A percentile compares a stretch with the other conserved stretches of the same genome.
Conservation (phyloP, 2,113 vertebrate species). For the Centropus bengalensis region DNA sequence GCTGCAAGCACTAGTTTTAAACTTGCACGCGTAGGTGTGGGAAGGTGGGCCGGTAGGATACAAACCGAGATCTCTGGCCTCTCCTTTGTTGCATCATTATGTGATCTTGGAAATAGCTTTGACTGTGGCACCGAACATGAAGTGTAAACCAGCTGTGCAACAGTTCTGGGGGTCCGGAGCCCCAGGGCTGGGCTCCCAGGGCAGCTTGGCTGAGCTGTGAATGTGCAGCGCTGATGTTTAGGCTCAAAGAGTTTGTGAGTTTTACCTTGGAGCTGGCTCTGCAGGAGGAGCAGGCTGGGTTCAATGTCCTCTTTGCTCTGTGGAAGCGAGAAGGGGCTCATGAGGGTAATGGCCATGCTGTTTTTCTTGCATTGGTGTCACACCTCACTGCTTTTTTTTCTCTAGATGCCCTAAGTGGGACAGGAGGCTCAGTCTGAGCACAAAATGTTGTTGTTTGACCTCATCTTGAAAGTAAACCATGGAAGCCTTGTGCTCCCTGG, state of each 20-base stretch:
- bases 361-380: fast-evolving
- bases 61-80: neutral
- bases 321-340: fast-evolving
- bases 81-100: fast-evolving
- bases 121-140: neutral
- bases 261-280: neutral
- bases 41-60: neutral
- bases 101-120: neutral
- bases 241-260: fast-evolving
- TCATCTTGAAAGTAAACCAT: neutral
- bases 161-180: neutral
- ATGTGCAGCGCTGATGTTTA: fast-evolving
- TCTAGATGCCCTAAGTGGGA: fast-evolving
- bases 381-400: neutral
- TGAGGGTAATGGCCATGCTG: fast-evolving
- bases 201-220: neutral
- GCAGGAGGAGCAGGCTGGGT: neutral
- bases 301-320: neutral
- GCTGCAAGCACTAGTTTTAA: neutral
- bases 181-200: fast-evolving
- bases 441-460: fast-evolving
- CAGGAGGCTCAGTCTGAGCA: neutral
- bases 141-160: fast-evolving
- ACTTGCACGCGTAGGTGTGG: neutral
- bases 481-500: neutral